Base-by-base conservation (phyloP, 2,113 vertebrate genomes). In the Hydrochoerus hydrochaeris region DNA sequence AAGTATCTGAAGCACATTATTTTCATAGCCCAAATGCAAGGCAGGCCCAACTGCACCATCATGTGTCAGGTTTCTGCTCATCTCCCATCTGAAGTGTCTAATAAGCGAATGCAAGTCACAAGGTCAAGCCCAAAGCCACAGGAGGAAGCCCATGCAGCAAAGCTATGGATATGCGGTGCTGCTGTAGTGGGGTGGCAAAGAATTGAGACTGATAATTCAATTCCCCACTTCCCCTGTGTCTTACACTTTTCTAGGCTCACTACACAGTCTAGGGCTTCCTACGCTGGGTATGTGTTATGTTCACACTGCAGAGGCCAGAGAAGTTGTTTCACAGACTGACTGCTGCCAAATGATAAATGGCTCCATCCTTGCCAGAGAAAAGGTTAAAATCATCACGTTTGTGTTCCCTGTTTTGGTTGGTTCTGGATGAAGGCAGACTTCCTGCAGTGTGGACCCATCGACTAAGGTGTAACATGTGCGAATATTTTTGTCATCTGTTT, bases 41-140 rank as follows among this genome's bases (percentile, higher is more conserved):
- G 32, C 58, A 69, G 62, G 38, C 46, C 62, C 83, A 81, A 10
- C 35, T 80, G 16, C 22, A 4, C 91, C 38, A 41, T 35, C 44
- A 12, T 30, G 73, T 94, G 83, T 96, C 67, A 80, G 24, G 35
- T 90, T 92, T 90, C 88, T 62, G 69, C 75, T 94, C 67, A 49
- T 24, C 58, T 90, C 67, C 12, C 30, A 60, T 63, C 24, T 90
- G 54, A 67, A 93, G 57, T 88, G 30, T 91, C 52, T 77, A 11
- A 78, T 52, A 65, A 86, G 38, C 46, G 65, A 83, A 35, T 24
- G 6, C 75, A 83, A 32, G 54, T 84, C 75, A 73, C 20, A 67
- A 65, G 54, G 41, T 73, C 80, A 69, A 60, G 58, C 58, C 78
- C 62, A 28, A 35, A 38, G 5, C 57, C 71, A 71, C 77, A 32